Evolutionary conservation across 2,113 vertebrate genomes (phyloP).

Genomic region (Syngnathus floridae): DNA sequence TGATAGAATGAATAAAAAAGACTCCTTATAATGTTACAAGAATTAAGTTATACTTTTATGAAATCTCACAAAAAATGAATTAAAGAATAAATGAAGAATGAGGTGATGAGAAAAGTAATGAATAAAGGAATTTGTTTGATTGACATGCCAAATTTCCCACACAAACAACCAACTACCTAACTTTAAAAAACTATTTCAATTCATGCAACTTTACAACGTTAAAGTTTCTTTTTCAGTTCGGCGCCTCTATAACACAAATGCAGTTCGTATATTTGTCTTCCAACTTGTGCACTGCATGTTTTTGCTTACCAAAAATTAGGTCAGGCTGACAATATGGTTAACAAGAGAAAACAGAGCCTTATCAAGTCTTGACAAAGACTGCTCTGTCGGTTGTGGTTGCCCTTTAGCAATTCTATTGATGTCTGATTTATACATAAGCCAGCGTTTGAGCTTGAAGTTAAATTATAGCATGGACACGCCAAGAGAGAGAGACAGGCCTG

Average conservation of each 20-base stretch:
- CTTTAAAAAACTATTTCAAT: too few relatives aligned
- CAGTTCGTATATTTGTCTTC: too few relatives aligned
- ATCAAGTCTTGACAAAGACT: conserved; percentile 8
- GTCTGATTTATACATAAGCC: conserved; percentile 14
- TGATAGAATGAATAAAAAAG: background rate
- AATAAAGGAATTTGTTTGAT: too few relatives aligned
- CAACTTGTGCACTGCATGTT: too few relatives aligned
- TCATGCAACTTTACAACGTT: too few relatives aligned
- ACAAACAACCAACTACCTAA: too few relatives aligned
- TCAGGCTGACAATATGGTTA: background rate
- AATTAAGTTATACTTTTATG: background rate
- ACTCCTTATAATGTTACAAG: background rate
- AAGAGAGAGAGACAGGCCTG: conserved; percentile 12
- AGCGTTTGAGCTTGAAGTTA: conserved; percentile 42
- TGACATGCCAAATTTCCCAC: too few relatives aligned
- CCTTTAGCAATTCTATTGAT: conserved; percentile 26
- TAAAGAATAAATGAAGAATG: too few relatives aligned
- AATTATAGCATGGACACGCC: conserved; percentile 27
- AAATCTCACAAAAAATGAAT: background rate
- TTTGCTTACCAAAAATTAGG: background rate
- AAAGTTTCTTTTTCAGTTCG: too few relatives aligned
- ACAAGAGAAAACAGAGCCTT: background rate
- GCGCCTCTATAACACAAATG: too few relatives aligned
- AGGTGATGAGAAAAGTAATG: too few relatives aligned
- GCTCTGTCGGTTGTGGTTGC: conserved; percentile 6